Conservation (phyloP, 1,140 invertebrate species). For the Eulimnadia texana region DNA sequence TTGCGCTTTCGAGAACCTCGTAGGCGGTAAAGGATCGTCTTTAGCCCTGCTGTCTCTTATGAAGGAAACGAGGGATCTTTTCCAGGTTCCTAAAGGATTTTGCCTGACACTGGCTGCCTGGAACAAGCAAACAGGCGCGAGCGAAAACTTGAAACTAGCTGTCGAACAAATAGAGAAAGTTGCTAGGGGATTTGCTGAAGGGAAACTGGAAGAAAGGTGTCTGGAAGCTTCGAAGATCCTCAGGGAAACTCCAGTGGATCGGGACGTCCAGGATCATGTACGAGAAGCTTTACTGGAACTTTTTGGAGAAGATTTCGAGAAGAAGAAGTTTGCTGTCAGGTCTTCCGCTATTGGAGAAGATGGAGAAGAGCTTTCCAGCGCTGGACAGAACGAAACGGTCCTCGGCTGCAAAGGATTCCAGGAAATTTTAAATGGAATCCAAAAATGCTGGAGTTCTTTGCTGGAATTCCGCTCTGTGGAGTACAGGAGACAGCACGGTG, state of each 20-base stretch:
- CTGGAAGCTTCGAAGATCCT: conserved; percentile 6
- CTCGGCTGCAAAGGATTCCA: conserved; percentile 38
- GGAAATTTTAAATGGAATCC: conserved; percentile 41
- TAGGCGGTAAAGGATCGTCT: conserved; percentile 56
- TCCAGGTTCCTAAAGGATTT: conserved; percentile 38
- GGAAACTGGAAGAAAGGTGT: conserved; percentile 23
- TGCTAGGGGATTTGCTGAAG: conserved; percentile 19
- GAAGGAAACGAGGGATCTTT: neutral
- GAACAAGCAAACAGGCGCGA: conserved; percentile 33
- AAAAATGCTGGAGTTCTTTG: conserved; percentile 63
- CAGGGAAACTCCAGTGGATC: neutral
- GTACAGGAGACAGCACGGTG: conserved; percentile 42
- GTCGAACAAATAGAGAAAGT: conserved; percentile 23
- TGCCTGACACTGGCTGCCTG: conserved; percentile 42
- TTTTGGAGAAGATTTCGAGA: conserved; percentile 11
- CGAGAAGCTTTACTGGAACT: neutral
- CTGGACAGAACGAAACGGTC: conserved; percentile 69
- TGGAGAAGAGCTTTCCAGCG: conserved; percentile 54
- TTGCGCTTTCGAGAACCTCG: conserved; percentile 33
- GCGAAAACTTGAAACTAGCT: conserved; percentile 20
- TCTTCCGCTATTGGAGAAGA: conserved; percentile 62
- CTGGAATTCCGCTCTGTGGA: conserved; percentile 55
- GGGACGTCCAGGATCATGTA: neutral
- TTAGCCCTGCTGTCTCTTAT: conserved; percentile 35
- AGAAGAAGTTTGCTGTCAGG: conserved; percentile 34